A percentile compares a stretch with the other conserved stretches of the same genome.
Conservation (phyloP, 1,140 invertebrate species). For the Anastrepha obliqua region DNA sequence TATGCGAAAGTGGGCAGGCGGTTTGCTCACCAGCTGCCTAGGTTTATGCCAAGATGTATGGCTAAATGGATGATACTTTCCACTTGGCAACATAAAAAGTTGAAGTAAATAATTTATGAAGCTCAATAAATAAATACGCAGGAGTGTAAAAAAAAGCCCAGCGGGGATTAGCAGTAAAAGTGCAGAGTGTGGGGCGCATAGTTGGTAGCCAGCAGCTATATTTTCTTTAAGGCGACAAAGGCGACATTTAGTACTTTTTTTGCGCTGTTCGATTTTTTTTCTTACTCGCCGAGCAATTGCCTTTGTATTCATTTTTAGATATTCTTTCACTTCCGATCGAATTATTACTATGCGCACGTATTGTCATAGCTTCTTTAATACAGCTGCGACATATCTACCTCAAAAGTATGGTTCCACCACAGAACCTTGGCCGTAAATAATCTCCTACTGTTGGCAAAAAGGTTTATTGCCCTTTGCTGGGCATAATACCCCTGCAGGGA, state of each 20-base stretch:
- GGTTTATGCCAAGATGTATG: too few relatives aligned
- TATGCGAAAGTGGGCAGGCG: background rate
- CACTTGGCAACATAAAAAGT: background rate
- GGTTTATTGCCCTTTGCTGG: background rate
- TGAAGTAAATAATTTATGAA: conserved; percentile 34
- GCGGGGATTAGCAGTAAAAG: background rate
- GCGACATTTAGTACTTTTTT: background rate
- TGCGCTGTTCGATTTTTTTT: background rate
- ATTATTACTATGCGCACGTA: background rate
- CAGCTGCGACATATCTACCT: background rate
- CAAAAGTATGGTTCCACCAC: background rate
- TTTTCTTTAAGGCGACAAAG: background rate
- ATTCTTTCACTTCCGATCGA: background rate
- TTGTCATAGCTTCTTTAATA: background rate
- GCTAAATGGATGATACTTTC: too few relatives aligned
- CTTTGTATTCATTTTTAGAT: background rate
- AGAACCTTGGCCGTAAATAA: too few relatives aligned
- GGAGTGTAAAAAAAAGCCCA: background rate
- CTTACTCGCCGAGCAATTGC: background rate
- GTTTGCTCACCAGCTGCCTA: background rate
- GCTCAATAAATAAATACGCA: conserved; percentile 8
- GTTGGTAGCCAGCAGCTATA: background rate
- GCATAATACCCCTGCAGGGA: too few relatives aligned
- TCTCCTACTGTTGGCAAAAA: too few relatives aligned
- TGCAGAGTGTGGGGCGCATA: background rate